A percentile compares a stretch with the other conserved stretches of the same genome.
Conservation (phyloP, 2,888 invertebrate species). For the Rhaphigaster nebulosa region DNA sequence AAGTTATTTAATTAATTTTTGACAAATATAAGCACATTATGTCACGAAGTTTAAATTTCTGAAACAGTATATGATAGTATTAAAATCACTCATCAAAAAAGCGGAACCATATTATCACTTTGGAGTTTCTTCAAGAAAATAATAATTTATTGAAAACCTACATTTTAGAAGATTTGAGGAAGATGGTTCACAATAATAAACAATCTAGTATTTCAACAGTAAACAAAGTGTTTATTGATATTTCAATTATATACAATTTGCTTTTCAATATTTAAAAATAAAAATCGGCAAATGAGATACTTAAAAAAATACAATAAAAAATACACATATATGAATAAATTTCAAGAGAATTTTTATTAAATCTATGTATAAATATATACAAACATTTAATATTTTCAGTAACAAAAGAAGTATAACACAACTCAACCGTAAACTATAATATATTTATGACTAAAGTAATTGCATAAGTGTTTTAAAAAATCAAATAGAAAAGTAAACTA, state of each 20-base stretch:
- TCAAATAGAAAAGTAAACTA: background rate
- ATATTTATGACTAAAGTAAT: background rate
- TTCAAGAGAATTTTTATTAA: background rate
- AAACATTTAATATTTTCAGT: background rate
- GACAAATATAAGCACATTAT: too few relatives aligned
- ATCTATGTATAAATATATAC: background rate
- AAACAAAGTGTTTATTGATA: background rate
- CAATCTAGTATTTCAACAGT: background rate
- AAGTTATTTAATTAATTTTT: too few relatives aligned
- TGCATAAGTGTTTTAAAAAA: background rate
- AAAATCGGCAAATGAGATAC: background rate
- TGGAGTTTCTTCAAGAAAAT: too few relatives aligned
- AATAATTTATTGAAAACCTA: background rate
- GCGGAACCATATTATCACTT: too few relatives aligned
- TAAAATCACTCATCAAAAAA: too few relatives aligned
- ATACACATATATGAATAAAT: background rate
- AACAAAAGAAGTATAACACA: conserved; percentile 18
- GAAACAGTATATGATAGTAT: too few relatives aligned
- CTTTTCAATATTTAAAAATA: background rate
- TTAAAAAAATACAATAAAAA: background rate
- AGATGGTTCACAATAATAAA: background rate
- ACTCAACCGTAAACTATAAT: background rate
- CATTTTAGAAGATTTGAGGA: background rate
- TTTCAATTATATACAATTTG: background rate
- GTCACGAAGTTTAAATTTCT: too few relatives aligned